A percentile compares a stretch with the other conserved stretches of the same genome.
These are phyloP conservation scores for Archaeoteleia sp. DNA, from an alignment of 2,888 invertebrate species.

Conservation along the genomic window DNA sequence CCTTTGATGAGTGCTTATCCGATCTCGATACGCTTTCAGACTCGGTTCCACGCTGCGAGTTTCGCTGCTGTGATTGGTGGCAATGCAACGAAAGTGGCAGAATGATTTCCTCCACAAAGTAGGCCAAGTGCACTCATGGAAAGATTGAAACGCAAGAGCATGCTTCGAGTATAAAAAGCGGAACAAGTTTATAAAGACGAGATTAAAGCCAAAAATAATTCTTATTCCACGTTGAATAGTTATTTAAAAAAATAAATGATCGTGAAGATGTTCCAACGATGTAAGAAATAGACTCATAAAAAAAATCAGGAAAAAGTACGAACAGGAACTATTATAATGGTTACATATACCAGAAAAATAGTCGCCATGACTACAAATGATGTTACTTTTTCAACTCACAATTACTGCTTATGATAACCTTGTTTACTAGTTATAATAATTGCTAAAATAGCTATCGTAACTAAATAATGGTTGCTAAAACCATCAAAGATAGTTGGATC, in stretches of 20 bases:
- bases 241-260: slow-evolving; percentile 4
- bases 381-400: too few species aligned
- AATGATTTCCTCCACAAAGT: slow-evolving; percentile 52
- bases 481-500: too few species aligned
- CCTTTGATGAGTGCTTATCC: slow-evolving; percentile 42
- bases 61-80: slow-evolving; percentile 51
- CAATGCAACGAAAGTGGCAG: slow-evolving; percentile 54
- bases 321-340: too few species aligned
- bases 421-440: too few species aligned
- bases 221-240: slow-evolving; percentile 17
- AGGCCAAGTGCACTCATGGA: slow-evolving; percentile 51
- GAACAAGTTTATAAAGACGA: slow-evolving; percentile 49
- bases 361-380: too few species aligned
- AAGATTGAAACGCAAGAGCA: slow-evolving; percentile 52
- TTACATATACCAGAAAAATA: too few species aligned
- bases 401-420: too few species aligned
- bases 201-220: slow-evolving; percentile 48
- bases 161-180: slow-evolving; percentile 47
- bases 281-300: too few species aligned
- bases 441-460: too few species aligned
- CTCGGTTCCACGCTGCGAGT: slow-evolving; percentile 52
- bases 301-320: slow-evolving; percentile 12
- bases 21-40: slow-evolving; percentile 59
- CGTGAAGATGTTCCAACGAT: too few species aligned
- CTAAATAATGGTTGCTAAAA: too few species aligned